phyloP scores from a whole-genome alignment of 2,797 vertebrate species.

The Acomys russatus region DNA sequence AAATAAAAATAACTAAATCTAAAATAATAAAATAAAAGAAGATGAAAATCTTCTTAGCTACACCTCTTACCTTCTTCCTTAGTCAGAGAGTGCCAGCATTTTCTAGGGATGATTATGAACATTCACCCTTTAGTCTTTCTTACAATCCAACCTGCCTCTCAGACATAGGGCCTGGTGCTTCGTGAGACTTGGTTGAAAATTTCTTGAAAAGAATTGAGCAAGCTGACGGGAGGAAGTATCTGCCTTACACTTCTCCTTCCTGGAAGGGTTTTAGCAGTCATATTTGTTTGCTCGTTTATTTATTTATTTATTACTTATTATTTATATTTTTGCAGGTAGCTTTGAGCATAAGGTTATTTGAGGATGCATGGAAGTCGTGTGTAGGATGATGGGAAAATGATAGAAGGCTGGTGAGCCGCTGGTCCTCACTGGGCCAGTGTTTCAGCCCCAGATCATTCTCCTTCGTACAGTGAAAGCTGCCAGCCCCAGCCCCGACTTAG shows the following conservation, averaged over 20 bases:
- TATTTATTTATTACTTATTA: neutral
- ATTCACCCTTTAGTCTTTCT: neutral
- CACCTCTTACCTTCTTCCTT: constrained; percentile 22
- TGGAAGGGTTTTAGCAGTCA: constrained; percentile 2
- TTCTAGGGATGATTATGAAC: neutral
- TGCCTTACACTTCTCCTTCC: neutral
- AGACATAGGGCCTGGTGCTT: neutral
- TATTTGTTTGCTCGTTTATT: neutral
- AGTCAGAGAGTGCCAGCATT: neutral
- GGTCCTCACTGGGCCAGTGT: neutral
- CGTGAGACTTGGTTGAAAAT: neutral
- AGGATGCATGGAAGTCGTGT: neutral
- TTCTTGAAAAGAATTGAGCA: constrained; percentile 18
- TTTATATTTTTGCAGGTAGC: neutral
- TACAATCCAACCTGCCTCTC: neutral
- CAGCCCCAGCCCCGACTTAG: neutral
- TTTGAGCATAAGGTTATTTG: constrained; percentile 23
- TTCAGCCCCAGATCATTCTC: neutral
- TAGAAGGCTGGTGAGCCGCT: neutral
- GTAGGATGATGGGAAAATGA: neutral
- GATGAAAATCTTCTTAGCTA: neutral
- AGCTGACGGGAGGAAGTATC: neutral
- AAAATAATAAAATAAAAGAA: neutral
- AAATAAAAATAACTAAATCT: too few relatives aligned
- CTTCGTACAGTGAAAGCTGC: neutral